Evolutionary conservation across 2,888 invertebrate species (phyloP).

Genomic region (Seladonia tumulorum): DNA sequence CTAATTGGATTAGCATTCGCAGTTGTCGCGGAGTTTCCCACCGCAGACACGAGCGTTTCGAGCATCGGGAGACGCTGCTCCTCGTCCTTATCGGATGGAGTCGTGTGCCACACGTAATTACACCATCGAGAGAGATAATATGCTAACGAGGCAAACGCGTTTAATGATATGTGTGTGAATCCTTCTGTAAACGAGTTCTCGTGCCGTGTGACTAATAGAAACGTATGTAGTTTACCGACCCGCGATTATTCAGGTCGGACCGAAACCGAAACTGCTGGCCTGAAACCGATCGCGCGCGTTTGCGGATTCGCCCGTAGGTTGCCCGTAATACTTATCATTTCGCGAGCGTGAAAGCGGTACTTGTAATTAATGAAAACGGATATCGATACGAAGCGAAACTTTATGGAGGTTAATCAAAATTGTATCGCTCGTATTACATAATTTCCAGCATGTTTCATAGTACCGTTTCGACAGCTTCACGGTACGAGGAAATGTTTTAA

Average conservation of each 20-base stretch:
- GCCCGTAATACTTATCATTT: not conserved
- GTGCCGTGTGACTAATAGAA: conserved; percentile 66
- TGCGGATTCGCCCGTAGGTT: not conserved
- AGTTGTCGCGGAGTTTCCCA: conserved; percentile 72
- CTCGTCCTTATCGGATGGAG: conserved; percentile 74
- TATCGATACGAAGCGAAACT: no score
- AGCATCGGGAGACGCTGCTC: conserved; percentile 39
- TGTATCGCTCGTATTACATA: no score
- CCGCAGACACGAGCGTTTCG: conserved; percentile 54
- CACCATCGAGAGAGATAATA: conserved; percentile 78
- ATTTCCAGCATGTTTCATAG: no score
- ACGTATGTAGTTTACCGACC: conserved; percentile 38
- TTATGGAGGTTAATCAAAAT: no score
- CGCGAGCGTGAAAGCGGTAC: not conserved
- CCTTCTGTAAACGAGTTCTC: conserved; percentile 73
- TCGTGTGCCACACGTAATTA: conserved; percentile 79
- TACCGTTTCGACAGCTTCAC: no score
- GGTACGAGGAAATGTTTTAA: no score
- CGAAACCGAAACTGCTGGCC: not conserved
- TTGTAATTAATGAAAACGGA: no score
- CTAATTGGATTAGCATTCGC: conserved; percentile 72
- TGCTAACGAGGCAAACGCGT: conserved; percentile 76
- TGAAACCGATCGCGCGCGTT: not conserved
- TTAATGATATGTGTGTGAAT: conserved; percentile 80
- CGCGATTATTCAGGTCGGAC: conserved; percentile 26